phyloP scores from a whole-genome alignment of 1,140 invertebrate species.

The Macrosteles quadrilineatus region DNA sequence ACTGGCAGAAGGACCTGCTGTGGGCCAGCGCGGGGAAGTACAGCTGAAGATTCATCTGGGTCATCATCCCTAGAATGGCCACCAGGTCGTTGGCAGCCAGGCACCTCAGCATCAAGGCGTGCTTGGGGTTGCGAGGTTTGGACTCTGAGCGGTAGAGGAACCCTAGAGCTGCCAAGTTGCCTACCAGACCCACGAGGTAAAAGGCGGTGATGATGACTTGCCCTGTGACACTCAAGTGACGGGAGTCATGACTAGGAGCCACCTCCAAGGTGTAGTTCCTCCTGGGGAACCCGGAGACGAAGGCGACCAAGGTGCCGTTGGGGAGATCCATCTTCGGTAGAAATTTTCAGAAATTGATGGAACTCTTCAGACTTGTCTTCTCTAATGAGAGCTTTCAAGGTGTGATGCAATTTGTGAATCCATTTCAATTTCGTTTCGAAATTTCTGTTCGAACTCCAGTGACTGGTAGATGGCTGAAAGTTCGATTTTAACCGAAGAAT shows the following conservation, averaged over 20 bases:
- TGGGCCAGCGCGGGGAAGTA: constrained; percentile 50
- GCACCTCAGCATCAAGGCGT: constrained; percentile 76
- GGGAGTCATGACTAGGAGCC: background rate
- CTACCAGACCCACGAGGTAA: constrained; percentile 60
- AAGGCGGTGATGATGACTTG: constrained; percentile 56
- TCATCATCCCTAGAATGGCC: constrained; percentile 57
- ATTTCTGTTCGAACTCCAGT: too few species aligned
- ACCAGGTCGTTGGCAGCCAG: constrained; percentile 77
- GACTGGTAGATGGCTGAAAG: too few species aligned
- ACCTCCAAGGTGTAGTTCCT: background rate
- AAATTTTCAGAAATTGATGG: too few species aligned
- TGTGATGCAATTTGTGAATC: too few species aligned
- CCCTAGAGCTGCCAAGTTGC: constrained; percentile 61
- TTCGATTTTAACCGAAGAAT: too few species aligned
- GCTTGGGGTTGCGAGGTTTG: constrained; percentile 65
- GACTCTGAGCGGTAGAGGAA: constrained; percentile 55
- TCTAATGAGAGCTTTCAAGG: too few species aligned
- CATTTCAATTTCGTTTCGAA: too few species aligned
- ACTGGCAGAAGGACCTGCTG: constrained; percentile 59
- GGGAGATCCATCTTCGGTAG: background rate
- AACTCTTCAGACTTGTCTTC: too few species aligned
- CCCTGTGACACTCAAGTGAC: constrained; percentile 34
- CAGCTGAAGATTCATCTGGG: constrained; percentile 61
- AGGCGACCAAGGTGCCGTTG: constrained; percentile 7
- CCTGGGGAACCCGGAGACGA: background rate